phyloP scores from a whole-genome alignment of 1,140 invertebrate genomes.

The Diorhabda carinulata region DNA sequence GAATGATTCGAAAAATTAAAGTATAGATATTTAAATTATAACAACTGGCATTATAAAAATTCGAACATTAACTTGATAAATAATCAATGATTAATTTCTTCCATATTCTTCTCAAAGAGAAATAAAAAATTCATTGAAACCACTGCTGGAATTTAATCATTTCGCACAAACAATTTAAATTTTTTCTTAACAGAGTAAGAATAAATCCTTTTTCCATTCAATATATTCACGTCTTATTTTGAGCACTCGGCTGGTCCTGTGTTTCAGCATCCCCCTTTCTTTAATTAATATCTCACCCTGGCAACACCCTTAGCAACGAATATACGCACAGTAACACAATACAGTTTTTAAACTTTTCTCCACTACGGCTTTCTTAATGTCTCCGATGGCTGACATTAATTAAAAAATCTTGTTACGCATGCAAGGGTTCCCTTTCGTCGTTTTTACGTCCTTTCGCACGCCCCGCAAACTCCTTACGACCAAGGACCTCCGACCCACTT shows the following conservation, averaged over 20 bases:
- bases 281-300: slow-evolving; percentile 42
- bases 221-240: slow-evolving; percentile 47
- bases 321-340: slow-evolving; percentile 45
- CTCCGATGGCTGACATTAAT: slow-evolving; percentile 44
- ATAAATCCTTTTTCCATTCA: slow-evolving; percentile 46
- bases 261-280: slow-evolving; percentile 46
- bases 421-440: slow-evolving; percentile 12
- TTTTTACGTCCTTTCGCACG: not conserved
- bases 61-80: no score
- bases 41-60: no score
- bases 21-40: no score
- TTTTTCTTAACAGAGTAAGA: slow-evolving; percentile 35
- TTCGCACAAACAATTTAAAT: slow-evolving; percentile 42
- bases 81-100: no score
- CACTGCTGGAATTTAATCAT: not conserved
- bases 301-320: slow-evolving; percentile 44
- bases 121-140: not conserved
- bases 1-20: no score
- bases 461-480: not conserved
- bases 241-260: slow-evolving; percentile 38
- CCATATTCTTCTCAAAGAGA: not conserved
- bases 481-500: not conserved
- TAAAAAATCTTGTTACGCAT: slow-evolving; percentile 46
- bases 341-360: slow-evolving; percentile 43
- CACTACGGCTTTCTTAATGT: slow-evolving; percentile 35